Base-by-base conservation (phyloP, 1,140 invertebrate genomes). In the Odontomachus brunneus region DNA sequence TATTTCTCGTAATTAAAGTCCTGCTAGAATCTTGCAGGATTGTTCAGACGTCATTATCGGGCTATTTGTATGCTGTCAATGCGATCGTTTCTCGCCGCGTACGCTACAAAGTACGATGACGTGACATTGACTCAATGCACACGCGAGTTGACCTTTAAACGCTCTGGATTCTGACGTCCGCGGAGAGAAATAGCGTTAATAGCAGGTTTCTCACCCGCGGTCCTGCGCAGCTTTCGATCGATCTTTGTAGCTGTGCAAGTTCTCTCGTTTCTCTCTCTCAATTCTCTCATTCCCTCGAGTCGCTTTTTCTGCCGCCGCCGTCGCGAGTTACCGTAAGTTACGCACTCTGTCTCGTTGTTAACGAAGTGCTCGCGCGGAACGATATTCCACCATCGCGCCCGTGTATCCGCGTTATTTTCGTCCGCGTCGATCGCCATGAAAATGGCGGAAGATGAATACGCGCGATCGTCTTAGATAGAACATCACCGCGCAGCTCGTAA, bases 371-470 rank as follows among this genome's bases (percentile, higher is more conserved):
- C n/a, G n/a, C n/a, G n/a, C n/a, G n/a, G n/a, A n/a, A n/a, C n/a
- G n/a, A n/a, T n/a, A n/a, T n/a, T n/a, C n/a, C n/a, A n/a, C n/a
- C n/a, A n/a, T n/a, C 19, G 9, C 53, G 55, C 22, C 19, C 55
- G 4, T 49, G 11, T 78, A 69, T 69, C 22, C 65, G 51, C 17
- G 7, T 59, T 59, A 59, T 80, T 57, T 57, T 69, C 22, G 69
- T 67, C 51, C n/a, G 33, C 62, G 12, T 62, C 57, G 72, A n/a
- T n/a, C n/a, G n/a, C n/a, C n/a, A n/a, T n/a, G n/a, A n/a, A n/a
- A n/a, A n/a, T n/a, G n/a, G n/a, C 44, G n/a, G n/a, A 44, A 53
- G 66, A 80, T 55, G 29, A 44, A 65, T 33, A 55, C n/a, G 11
- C 49, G 12, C 63, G 29, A 44, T 65, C 63, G 29, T 78, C 33